Base-by-base conservation (phyloP, 2,888 invertebrate genomes). In the Eucera pruinosa region DNA sequence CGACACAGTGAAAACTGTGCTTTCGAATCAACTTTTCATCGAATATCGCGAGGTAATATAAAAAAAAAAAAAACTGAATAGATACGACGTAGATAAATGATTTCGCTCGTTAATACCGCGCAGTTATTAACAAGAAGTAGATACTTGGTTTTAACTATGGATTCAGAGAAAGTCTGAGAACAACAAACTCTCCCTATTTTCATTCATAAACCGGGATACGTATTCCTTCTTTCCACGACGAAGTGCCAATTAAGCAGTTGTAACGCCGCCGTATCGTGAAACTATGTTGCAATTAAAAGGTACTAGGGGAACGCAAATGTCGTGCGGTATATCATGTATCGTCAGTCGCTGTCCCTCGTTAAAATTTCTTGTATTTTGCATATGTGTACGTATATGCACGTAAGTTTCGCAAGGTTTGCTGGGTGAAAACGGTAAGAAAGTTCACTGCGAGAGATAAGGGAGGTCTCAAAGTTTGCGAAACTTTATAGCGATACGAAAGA, bases 141-240 rank as follows among this genome's bases (percentile, higher is more conserved):
- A n/a, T n/a, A 20, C 18, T 33, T 33, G 41, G 0, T 18, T 33
- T 11, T 0, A 15, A 11, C 50, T 11, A 27, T 20, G 15, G 41
- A 20, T 55, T 36, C 27, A 25, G 70, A 70, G 70, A 74, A 74
- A 70, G 70, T 70, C 36, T 70, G 62, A 33, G 70, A 73, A 73
- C 47, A 57, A 45, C 39, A 27, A 61, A 55, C 41, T 33, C 70
- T 62, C 55, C 27, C 43, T 41, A 25, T 62, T 69, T 61, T 36
- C 41, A 61, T 68, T 60, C 60, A 41, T 43, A 45, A 18, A 45
- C 27, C 39, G 18, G 27, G 36, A 60, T n/a, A n/a, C n/a, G n/a
- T n/a, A n/a, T 67, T 57, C 50, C 57, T 25, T 43, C 25, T 57
- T 43, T 50, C n/a, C 23, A 7, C 33, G 27, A 39, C 39, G 4